A percentile compares a stretch with the other conserved stretches of the same genome.
These are phyloP conservation scores for Coenonympha glycerion DNA, from an alignment of 2,888 invertebrate species.

Conservation along the genomic window DNA sequence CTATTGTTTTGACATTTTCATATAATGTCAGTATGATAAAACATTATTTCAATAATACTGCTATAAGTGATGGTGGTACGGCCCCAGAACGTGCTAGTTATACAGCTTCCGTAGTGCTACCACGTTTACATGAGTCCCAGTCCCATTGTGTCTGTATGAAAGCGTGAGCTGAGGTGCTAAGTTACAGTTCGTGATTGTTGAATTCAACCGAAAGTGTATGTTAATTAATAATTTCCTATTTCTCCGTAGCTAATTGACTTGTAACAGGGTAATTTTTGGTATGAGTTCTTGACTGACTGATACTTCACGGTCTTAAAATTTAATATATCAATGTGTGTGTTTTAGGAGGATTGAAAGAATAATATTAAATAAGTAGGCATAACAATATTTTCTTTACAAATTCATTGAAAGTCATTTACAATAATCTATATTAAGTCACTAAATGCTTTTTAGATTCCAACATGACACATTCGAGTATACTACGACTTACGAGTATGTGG, in stretches of 20 bases:
- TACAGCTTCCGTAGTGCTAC: not conserved
- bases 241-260: slow-evolving; percentile 41
- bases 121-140: not conserved
- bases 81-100: no score
- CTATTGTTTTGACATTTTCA: no score
- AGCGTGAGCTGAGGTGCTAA: slow-evolving; percentile 70
- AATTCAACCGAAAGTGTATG: slow-evolving; percentile 54
- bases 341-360: no score
- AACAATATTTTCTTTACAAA: slow-evolving; percentile 8
- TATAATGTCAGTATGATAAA: no score
- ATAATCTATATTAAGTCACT: slow-evolving; percentile 12
- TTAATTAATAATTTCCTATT: slow-evolving; percentile 56
- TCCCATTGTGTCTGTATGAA: slow-evolving; percentile 3
- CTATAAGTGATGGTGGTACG: no score
- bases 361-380: no score
- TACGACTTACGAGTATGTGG: not conserved
- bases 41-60: no score
- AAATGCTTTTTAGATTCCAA: slow-evolving; percentile 19
- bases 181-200: slow-evolving; percentile 59
- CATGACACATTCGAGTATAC: slow-evolving; percentile 14
- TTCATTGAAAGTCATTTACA: slow-evolving; percentile 18
- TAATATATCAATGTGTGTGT: not conserved
- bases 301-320: not conserved
- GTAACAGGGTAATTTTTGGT: slow-evolving; percentile 26
- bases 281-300: not conserved